Conservation (phyloP, 2,888 invertebrate species). For the Diarsia brunnea region DNA sequence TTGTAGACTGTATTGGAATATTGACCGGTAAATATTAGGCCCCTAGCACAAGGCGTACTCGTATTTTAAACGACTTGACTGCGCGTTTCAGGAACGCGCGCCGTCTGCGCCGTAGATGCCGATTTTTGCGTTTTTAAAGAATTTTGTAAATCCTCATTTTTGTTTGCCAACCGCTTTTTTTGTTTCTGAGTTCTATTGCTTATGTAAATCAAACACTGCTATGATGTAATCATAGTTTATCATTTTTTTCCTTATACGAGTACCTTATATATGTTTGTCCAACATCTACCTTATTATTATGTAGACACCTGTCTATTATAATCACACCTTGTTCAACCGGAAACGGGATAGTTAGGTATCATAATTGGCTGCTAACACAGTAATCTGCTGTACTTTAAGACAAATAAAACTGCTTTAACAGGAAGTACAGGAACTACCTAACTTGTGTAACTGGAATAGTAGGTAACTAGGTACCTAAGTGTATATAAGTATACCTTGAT, state of each 20-base stretch:
- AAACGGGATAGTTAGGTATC: not conserved
- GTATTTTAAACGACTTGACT: too few species aligned
- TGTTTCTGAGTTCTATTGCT: conserved; percentile 2
- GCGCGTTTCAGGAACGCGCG: too few species aligned
- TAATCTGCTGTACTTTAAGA: not conserved
- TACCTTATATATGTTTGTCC: not conserved
- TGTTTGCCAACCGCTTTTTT: conserved; percentile 9
- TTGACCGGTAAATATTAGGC: too few species aligned
- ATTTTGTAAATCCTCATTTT: not conserved
- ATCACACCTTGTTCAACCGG: conserved; percentile 8
- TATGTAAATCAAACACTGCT: conserved; percentile 7
- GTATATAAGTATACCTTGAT: not conserved
- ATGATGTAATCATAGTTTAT: conserved; percentile 29
- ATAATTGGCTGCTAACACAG: not conserved
- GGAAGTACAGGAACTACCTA: not conserved
- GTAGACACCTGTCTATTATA: not conserved
- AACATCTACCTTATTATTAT: conserved; percentile 1
- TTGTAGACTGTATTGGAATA: too few species aligned
- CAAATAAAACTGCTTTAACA: not conserved
- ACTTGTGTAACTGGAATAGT: conserved; percentile 1
- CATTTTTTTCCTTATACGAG: not conserved
- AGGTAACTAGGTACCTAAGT: too few species aligned
- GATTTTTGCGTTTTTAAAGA: too few species aligned
- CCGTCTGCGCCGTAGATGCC: too few species aligned
- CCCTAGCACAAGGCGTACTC: too few species aligned